phyloP scores from a whole-genome alignment of 2,888 invertebrate species.

The Paralinhomoeus sp. region DNA sequence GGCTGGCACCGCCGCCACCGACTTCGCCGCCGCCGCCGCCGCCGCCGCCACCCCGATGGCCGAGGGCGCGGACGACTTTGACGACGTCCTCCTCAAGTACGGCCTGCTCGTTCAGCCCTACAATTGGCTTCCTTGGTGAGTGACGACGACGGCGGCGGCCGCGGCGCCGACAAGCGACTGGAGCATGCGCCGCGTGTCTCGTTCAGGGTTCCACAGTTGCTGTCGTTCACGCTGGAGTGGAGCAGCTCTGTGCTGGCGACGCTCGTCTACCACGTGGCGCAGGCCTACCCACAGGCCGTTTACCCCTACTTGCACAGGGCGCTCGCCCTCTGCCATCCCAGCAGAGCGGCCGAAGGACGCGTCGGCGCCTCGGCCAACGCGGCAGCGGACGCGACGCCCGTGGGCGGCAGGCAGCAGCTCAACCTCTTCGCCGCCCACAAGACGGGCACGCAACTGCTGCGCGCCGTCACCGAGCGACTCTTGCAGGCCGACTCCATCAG shows the following conservation, averaged over 20 bases:
- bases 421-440: too few relatives aligned
- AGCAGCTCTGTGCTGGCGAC: background rate
- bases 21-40: background rate
- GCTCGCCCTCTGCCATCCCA: too few relatives aligned
- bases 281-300: constrained; percentile 3
- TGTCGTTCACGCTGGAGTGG: constrained; percentile 6
- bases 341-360: too few relatives aligned
- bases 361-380: too few relatives aligned
- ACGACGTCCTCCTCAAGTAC: constrained; percentile 10
- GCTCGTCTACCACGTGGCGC: constrained; percentile 1
- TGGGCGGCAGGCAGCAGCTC: background rate
- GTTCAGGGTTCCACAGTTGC: constrained; percentile 11
- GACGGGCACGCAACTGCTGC: too few relatives aligned
- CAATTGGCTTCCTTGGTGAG: constrained; percentile 18
- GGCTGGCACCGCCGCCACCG: background rate
- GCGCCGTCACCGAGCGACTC: too few relatives aligned
- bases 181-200: background rate
- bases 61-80: constrained; percentile 6
- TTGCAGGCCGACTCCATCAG: too few relatives aligned
- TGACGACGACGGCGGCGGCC: too few relatives aligned
- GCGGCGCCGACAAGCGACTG: background rate
- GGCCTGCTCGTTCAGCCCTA: constrained; percentile 10
- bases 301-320: background rate
- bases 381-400: background rate
- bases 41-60: background rate